Evolutionary conservation across 2,113 vertebrate genomes (phyloP).

Genomic region (Murina feae): DNA sequence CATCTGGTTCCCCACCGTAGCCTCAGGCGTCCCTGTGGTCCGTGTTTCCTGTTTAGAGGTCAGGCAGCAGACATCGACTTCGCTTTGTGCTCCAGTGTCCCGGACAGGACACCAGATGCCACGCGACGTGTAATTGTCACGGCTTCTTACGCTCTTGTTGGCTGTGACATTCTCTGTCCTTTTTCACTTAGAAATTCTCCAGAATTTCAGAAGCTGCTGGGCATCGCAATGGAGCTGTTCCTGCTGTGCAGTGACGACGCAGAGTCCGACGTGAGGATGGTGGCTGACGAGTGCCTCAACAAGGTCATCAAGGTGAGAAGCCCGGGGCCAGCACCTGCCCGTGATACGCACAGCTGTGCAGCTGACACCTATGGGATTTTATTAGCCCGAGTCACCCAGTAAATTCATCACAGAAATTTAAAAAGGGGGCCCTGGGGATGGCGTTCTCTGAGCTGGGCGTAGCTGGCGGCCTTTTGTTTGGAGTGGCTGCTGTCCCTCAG

Average conservation of each 20-base stretch:
- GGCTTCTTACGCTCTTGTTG: background rate
- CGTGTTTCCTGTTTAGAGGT: background rate
- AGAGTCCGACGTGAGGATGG: constrained; percentile 98
- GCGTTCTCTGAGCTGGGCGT: background rate
- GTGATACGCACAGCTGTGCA: too few species aligned
- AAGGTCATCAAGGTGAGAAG: constrained; percentile 96
- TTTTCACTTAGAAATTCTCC: constrained; percentile 90
- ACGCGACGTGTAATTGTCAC: fast-evolving
- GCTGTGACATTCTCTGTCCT: background rate
- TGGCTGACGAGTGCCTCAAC: constrained; percentile 98
- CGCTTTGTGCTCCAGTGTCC: background rate
- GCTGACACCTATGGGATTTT: too few species aligned
- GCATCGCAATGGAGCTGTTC: constrained; percentile 98
- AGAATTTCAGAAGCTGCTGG: constrained; percentile 97
- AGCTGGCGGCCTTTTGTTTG: fast-evolving
- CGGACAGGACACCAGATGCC: background rate
- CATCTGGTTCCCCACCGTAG: fast-evolving
- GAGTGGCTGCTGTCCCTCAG: fast-evolving
- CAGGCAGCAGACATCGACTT: background rate
- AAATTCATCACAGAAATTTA: too few species aligned
- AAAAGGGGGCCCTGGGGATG: fast-evolving
- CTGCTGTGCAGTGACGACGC: constrained; percentile 95
- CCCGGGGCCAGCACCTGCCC: too few species aligned
- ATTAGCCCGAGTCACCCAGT: too few species aligned
- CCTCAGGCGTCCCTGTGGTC: background rate